Evolutionary conservation across 2,888 invertebrate species (phyloP).

Genomic region (Volucella inflata): DNA sequence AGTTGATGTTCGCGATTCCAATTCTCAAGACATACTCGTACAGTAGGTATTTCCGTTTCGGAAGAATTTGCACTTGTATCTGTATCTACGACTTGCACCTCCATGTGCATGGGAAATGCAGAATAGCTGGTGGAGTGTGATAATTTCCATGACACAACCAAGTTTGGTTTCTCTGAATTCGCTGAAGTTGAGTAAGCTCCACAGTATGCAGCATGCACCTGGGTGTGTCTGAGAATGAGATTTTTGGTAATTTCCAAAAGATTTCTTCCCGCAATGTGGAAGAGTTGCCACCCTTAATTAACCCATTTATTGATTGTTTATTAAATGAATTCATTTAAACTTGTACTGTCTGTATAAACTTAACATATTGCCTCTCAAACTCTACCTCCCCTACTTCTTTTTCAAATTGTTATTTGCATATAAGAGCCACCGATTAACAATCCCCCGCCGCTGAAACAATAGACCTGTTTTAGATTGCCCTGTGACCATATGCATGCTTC

Average conservation of each 20-base stretch:
- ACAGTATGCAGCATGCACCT: neutral
- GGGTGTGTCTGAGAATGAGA: constrained; percentile 1
- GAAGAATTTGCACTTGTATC: constrained; percentile 59
- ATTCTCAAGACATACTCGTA: constrained; percentile 41
- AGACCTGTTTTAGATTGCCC: no score
- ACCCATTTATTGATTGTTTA: no score
- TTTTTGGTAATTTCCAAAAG: constrained; percentile 9
- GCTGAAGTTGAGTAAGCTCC: constrained; percentile 33
- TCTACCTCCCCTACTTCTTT: no score
- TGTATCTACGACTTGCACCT: constrained; percentile 9
- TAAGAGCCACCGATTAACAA: no score
- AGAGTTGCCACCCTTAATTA: no score
- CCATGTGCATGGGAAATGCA: constrained; percentile 37
- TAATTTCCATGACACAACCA: constrained; percentile 48
- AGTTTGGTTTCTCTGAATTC: constrained; percentile 33
- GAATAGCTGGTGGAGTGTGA: constrained; percentile 19
- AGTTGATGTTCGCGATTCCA: constrained; percentile 31
- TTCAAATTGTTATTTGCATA: no score
- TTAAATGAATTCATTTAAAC: no score
- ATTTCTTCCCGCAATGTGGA: no score
- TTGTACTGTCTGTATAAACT: no score
- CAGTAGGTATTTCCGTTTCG: constrained; percentile 66
- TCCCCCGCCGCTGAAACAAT: no score
- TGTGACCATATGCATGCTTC: no score
- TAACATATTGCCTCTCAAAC: no score